A percentile compares a stretch with the other conserved stretches of the same genome.
Evolutionary conservation across 2,797 vertebrate species (phyloP).

Genomic region (Synanceia verrucosa): DNA sequence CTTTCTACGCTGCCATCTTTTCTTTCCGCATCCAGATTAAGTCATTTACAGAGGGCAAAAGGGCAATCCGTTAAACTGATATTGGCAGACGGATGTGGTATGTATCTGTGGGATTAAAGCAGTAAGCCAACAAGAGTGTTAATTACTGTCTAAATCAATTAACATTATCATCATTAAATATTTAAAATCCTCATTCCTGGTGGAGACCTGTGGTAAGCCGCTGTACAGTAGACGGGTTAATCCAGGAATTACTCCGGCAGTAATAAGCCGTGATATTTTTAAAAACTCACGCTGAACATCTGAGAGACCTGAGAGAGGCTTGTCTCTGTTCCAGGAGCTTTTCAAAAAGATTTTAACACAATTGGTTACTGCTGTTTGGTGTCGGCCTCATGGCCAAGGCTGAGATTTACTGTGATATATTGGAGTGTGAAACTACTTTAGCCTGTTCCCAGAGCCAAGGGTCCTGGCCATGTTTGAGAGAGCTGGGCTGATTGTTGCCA

Average conservation of each 20-base stretch:
- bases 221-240: conserved; percentile 39
- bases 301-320: conserved; percentile 2
- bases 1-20: neutral
- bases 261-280: neutral
- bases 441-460: conserved; percentile 47
- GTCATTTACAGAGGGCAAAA: conserved; percentile 17
- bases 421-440: conserved; percentile 47
- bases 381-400: conserved; percentile 38
- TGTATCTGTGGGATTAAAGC: conserved; percentile 56
- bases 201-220: conserved; percentile 34
- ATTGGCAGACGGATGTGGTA: conserved; percentile 34
- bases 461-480: conserved; percentile 60
- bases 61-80: conserved; percentile 20
- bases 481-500: conserved; percentile 62
- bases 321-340: conserved; percentile 24
- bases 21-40: conserved; percentile 15
- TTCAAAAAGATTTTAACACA: conserved; percentile 32
- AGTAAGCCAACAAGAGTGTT: conserved; percentile 46
- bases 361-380: conserved; percentile 40
- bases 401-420: conserved; percentile 64
- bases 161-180: conserved; percentile 61
- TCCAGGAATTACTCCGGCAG: conserved; percentile 45
- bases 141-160: conserved; percentile 70
- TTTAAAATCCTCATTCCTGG: conserved; percentile 56
- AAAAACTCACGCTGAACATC: conserved; percentile 19